Evolutionary conservation across 2,797 vertebrate genomes (phyloP), one percentile per base, ranked within the genome.

Genomic region (Sebastes matsubarae): DNA sequence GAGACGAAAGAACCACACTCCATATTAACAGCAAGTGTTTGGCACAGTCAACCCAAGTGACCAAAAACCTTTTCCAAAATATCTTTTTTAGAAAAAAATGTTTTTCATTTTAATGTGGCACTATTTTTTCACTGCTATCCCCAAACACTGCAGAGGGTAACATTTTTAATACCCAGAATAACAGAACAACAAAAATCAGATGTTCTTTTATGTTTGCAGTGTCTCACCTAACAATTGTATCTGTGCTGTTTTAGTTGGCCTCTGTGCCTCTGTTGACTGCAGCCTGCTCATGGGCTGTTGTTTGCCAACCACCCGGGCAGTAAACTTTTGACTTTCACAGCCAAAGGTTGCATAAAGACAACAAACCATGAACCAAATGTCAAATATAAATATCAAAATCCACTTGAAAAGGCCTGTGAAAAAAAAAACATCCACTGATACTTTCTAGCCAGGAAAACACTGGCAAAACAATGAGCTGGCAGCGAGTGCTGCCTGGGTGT

Each of bases 361-460:
- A 84, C 30, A 79, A 78, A 68, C 57, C 46, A 63, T 27, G 63
- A 79, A 68, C 68, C 32, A 83, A 87, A 83, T 87, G 83, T 79
- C 80, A 82, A 66, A 82, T 79, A 65, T 81, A 76, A 87, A 85
- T 77, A 87, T 82, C 57, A 77, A 80, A 77, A 66, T 77, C 61
- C 22, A 63, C 52, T 82, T 77, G 68, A 84, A 84, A 83, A 77
- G 27, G 27, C 18, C 20, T 61, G n/a, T 63, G 59, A 2, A 25
- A 38, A 59, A 58, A 38, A 42, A n/a, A 4, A 12, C 36, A 54
- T 50, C 42, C 27, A 52, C 14, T 7, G 50, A 77, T 59, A 29
- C 8, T 34, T 50, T 65, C 25, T 6, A 72, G 30, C 29, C 30
- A 54, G 52, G n/a, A 74, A 78, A 78, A 71, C 46, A 52, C n/a